Base-by-base conservation (phyloP, 2,888 invertebrate species). In the Tinea semifulvella region DNA sequence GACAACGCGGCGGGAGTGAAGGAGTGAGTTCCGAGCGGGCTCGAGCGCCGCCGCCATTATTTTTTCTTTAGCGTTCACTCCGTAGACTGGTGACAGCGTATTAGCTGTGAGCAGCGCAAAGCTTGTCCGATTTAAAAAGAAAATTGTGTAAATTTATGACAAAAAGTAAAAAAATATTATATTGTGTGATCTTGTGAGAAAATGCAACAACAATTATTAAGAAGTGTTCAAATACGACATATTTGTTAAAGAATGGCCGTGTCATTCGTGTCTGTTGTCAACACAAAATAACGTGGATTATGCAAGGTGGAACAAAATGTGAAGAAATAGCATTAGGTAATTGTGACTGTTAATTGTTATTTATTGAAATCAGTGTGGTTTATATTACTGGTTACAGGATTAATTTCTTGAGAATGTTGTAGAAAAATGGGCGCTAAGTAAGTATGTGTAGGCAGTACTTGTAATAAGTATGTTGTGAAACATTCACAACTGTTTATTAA, bases 251-350 rank as follows among this genome's bases (percentile, higher is more conserved):
- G 17, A 36, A 36, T 36, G 36, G 36, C 36, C 16, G 16, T 36
- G 36, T 36, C 18, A 18, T 36, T 16, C 18, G 67, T 68, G 66
- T 71, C 72, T 68, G 72, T 74, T 73, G 71, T 77, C 74, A 74
- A 73, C 65, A 71, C 66, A 64, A 68, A 74, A 75, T 73, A 75
- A 68, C 65, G 65, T 69, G 74, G 70, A 80, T 75, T 77, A 76
- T 75, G 76, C 79, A 75, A 76, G 76, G 69, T 68, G 69, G 66
- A 67, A 63, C 63, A 68, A 67, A 68, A 76, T 77, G 70, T 72
- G 71, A 64, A 67, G 65, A 64, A 36, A 36, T 36, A 36, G 18
- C 18, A 36, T 36, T 36, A 36, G 36, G 36, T 36, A 36, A 36
- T 36, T 36, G 36, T 18, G 31, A 31, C 14, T 14, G 31, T 31